Conservation (phyloP, 64 coral and sea anemone genomes). For the Dendrophyllia cribrosa region DNA sequence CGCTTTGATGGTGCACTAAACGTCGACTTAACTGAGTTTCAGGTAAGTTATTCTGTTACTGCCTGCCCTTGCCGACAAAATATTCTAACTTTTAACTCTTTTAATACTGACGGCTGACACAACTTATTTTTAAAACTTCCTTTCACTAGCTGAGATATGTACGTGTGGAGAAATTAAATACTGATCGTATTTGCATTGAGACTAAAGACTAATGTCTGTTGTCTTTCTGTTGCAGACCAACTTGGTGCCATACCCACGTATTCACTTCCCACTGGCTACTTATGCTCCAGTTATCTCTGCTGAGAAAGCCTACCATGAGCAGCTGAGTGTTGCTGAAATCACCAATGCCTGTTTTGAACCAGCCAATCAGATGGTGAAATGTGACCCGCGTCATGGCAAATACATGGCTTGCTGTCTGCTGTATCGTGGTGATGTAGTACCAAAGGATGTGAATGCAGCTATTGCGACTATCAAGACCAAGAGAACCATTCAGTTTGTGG, state of each 20-base stretch:
- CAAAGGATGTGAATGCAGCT: constrained; percentile 22
- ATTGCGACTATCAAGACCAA: constrained; percentile 23
- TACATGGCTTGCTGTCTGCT: constrained; percentile 44
- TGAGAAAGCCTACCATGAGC: constrained; percentile 35
- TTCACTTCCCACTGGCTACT: constrained; percentile 42
- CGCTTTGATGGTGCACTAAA: constrained; percentile 44
- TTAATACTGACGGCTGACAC: no score
- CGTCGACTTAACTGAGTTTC: constrained; percentile 33
- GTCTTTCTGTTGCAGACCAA: not conserved
- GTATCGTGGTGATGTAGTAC: constrained; percentile 19
- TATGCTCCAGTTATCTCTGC: constrained; percentile 38
- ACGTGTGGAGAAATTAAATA: no score
- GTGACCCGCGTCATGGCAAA: constrained; percentile 38
- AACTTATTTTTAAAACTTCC: not conserved
- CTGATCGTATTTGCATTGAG: no score
- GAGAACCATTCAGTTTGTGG: constrained; percentile 30
- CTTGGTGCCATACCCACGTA: constrained; percentile 37
- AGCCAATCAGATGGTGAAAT: constrained; percentile 41
- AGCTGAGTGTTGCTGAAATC: constrained; percentile 31
- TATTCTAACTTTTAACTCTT: not conserved
- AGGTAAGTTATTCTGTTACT: not conserved
- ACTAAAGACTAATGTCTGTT: no score
- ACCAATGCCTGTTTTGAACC: constrained; percentile 35
- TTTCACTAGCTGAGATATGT: no score
- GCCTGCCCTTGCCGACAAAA: no score